Evolutionary conservation across 1,140 invertebrate species (phyloP).

Genomic region (Micrasema minimum): DNA sequence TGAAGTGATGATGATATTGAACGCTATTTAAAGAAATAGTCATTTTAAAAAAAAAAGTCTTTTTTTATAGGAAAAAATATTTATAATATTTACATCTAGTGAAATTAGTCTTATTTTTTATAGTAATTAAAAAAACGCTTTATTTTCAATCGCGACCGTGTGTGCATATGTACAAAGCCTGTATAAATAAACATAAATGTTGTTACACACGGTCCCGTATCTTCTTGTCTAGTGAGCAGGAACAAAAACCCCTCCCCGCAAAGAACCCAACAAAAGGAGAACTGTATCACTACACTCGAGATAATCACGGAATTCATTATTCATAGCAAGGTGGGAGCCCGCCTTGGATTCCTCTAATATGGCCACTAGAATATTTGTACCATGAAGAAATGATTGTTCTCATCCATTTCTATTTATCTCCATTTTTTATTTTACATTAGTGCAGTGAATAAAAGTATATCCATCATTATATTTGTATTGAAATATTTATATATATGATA

Average conservation of each 20-base stretch:
- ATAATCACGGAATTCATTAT: conserved; percentile 19
- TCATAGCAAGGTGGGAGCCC: background rate
- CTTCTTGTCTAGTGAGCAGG: no score
- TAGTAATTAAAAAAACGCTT: no score
- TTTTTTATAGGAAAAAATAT: no score
- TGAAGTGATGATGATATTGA: no score
- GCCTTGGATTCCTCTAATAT: background rate
- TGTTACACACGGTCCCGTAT: no score
- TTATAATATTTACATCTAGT: no score
- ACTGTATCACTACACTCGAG: background rate
- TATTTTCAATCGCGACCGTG: no score
- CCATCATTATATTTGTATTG: background rate
- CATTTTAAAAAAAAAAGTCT: no score
- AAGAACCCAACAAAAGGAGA: background rate
- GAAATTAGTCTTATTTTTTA: no score
- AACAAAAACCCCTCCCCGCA: background rate
- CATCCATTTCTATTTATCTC: background rate
- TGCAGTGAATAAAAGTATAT: background rate
- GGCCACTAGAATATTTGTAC: background rate
- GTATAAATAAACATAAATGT: no score
- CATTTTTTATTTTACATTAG: background rate
- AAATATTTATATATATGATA: background rate
- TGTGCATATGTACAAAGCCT: no score
- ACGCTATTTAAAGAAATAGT: no score
- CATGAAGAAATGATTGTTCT: background rate